Evolutionary conservation across 1,140 invertebrate genomes (phyloP).

Genomic region (Habropoda laboriosa): DNA sequence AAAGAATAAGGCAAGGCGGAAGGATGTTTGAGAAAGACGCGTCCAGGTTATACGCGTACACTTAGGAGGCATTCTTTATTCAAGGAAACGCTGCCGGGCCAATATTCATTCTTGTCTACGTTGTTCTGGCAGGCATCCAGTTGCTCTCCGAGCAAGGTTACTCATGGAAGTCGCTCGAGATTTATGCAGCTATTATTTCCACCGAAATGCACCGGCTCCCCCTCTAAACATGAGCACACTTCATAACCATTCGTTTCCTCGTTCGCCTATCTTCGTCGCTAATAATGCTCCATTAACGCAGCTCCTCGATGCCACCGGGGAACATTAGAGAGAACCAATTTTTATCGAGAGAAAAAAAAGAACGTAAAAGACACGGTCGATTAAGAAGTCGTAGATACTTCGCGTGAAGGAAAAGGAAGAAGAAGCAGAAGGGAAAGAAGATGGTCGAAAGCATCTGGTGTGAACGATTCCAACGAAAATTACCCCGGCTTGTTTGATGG

Average conservation of each 20-base stretch:
- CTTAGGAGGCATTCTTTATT: conserved; percentile 45
- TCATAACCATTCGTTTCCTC: conserved; percentile 45
- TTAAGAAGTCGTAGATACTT: neutral
- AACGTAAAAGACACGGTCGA: neutral
- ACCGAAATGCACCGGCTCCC: conserved; percentile 38
- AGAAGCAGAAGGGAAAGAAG: too few species aligned
- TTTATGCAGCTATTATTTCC: conserved; percentile 74
- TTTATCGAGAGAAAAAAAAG: neutral
- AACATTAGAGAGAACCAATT: neutral
- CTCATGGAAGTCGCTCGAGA: conserved; percentile 61
- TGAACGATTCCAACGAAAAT: neutral
- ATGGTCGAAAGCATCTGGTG: too few species aligned
- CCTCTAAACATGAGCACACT: conserved; percentile 57
- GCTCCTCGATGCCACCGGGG: neutral
- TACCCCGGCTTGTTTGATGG: neutral
- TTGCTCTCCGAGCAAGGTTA: conserved; percentile 59
- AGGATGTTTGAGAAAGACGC: neutral
- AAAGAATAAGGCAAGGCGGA: neutral
- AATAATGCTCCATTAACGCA: conserved; percentile 51
- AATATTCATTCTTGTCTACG: conserved; percentile 43
- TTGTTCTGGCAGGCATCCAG: conserved; percentile 70
- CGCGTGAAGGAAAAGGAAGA: neutral
- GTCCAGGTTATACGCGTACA: neutral
- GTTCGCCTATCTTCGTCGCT: conserved; percentile 28
- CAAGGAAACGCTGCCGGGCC: conserved; percentile 39